phyloP scores from a whole-genome alignment of 2,797 vertebrate species.

The Myripristis jacobus region DNA sequence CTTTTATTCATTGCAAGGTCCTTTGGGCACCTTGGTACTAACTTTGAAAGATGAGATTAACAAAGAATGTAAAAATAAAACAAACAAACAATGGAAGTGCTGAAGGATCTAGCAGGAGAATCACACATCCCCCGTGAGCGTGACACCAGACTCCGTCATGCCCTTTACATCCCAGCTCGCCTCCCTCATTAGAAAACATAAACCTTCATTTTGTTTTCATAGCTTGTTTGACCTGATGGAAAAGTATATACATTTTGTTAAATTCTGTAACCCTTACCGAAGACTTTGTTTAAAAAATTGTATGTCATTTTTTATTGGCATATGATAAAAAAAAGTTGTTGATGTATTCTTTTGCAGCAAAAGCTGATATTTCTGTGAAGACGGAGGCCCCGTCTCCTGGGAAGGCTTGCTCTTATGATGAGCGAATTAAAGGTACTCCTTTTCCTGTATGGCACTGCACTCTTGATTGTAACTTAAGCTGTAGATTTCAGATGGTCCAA shows the following conservation, averaged over 20 bases:
- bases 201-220: too few species aligned
- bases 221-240: too few species aligned
- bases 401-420: conserved; percentile 94
- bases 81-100: too few species aligned
- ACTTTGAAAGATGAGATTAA: conserved; percentile 11
- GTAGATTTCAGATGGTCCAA: not conserved
- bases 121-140: too few species aligned
- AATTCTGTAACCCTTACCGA: too few species aligned
- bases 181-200: not conserved
- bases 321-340: not conserved
- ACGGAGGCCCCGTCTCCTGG: conserved; percentile 92
- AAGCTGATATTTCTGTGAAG: conserved; percentile 92
- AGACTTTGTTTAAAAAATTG: too few species aligned
- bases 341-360: conserved; percentile 74
- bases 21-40: not conserved
- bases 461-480: not conserved
- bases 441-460: not conserved
- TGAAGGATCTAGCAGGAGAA: too few species aligned
- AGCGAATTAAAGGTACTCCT: conserved; percentile 91
- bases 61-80: conserved; percentile 10
- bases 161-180: conserved; percentile 4
- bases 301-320: too few species aligned
- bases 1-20: not conserved
- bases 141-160: too few species aligned
- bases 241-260: too few species aligned